Percentiles rank a stretch among this genome's conserved stretches.
Evolutionary conservation across 2,888 invertebrate species (phyloP).

Genomic region (Rhagophthalmus giganteus): DNA sequence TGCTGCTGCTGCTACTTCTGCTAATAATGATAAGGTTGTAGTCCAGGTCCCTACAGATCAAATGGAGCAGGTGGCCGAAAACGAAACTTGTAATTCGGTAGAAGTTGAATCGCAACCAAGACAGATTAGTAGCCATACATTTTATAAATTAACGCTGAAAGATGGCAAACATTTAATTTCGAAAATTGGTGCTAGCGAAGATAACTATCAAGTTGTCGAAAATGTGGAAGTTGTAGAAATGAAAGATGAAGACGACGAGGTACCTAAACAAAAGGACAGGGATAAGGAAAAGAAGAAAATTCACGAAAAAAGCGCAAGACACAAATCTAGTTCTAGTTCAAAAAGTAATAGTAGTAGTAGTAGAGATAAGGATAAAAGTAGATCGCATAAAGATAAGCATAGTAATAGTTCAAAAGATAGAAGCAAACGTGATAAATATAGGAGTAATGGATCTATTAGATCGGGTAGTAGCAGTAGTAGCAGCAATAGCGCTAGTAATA

Average conservation of each 20-base stretch:
- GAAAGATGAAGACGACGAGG: slow-evolving; percentile 32
- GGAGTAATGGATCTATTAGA: slow-evolving; percentile 42
- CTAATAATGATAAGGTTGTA: not conserved
- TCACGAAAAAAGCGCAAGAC: slow-evolving; percentile 43
- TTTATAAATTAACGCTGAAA: slow-evolving; percentile 69
- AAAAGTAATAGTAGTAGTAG: slow-evolving; percentile 35
- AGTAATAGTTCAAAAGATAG: slow-evolving; percentile 40
- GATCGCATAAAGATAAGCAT: slow-evolving; percentile 45
- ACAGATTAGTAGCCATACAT: slow-evolving; percentile 41
- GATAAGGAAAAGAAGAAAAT: slow-evolving; percentile 11
- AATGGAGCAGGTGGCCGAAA: not conserved
- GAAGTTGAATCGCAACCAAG: too few species aligned
- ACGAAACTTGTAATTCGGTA: slow-evolving; percentile 15
- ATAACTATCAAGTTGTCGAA: slow-evolving; percentile 45
- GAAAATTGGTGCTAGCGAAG: slow-evolving; percentile 53
- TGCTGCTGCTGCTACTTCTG: not conserved
- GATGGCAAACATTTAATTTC: slow-evolving; percentile 73
- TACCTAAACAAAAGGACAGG: slow-evolving; percentile 25
- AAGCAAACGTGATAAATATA: slow-evolving; percentile 37
- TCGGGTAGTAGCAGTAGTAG: slow-evolving; percentile 32
- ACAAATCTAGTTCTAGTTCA: slow-evolving; percentile 31
- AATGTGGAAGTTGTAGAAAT: slow-evolving; percentile 38
- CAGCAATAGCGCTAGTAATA: slow-evolving; percentile 40
- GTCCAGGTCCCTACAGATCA: not conserved
- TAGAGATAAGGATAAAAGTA: slow-evolving; percentile 51